A percentile compares a stretch with the other conserved stretches of the same genome.
Evolutionary conservation across 1,140 invertebrate genomes (phyloP).

Genomic region (Neotoxoptera formosana): DNA sequence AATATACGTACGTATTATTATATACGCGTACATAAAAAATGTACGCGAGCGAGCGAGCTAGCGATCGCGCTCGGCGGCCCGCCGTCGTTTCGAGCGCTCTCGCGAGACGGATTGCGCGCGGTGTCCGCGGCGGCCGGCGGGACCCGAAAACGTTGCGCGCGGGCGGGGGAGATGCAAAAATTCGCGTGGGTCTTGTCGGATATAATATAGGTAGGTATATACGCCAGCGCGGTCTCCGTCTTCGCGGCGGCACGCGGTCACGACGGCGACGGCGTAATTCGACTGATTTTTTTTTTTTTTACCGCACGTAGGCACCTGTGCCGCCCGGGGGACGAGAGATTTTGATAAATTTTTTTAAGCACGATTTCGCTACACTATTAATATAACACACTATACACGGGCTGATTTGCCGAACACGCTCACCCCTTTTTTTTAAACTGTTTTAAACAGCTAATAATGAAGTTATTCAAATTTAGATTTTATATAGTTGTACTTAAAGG

Average conservation of each 20-base stretch:
- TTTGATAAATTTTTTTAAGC: neutral
- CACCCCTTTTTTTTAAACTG: neutral
- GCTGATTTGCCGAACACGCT: neutral
- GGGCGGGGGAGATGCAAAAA: neutral
- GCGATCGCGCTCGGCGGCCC: neutral
- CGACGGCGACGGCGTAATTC: neutral
- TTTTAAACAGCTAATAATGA: neutral
- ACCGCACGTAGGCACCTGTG: neutral
- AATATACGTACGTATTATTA: neutral
- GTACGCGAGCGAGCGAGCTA: neutral
- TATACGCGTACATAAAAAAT: slow-evolving; percentile 6
- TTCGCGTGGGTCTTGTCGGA: slow-evolving; percentile 38
- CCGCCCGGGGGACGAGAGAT: neutral
- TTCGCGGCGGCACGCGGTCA: neutral
- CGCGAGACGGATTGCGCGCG: neutral
- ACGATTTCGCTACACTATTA: neutral
- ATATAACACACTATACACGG: too few species aligned
- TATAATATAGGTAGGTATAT: too few species aligned
- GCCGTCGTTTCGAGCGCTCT: neutral
- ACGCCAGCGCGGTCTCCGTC: neutral
- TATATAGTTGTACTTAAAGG: too few species aligned
- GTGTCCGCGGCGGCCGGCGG: neutral
- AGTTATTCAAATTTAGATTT: neutral
- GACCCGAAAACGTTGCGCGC: slow-evolving; percentile 40
- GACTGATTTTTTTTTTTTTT: neutral